phyloP scores from a whole-genome alignment of 2,113 vertebrate species.

The Tylochromis polylepis region DNA sequence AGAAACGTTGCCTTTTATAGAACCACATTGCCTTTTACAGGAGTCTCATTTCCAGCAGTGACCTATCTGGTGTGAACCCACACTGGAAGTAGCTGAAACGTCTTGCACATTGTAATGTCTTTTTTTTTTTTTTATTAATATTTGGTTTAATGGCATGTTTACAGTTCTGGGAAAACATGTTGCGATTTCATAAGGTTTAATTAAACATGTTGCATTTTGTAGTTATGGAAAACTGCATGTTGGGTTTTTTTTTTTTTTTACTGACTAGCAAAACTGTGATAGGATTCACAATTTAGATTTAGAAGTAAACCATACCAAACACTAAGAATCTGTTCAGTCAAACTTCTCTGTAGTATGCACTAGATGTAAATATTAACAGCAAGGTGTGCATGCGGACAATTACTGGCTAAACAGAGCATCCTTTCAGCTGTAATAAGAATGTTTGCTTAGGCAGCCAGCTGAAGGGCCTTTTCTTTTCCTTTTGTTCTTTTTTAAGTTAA shows the following conservation, averaged over 20 bases:
- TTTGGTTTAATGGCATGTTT: background rate
- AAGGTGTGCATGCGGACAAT: background rate
- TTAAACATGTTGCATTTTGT: background rate
- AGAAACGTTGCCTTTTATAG: slow-evolving; percentile 37
- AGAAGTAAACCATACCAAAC: background rate
- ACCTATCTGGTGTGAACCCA: background rate
- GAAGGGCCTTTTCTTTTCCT: background rate
- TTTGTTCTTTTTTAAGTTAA: background rate
- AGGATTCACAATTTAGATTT: background rate
- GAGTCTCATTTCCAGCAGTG: background rate
- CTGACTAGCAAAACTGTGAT: background rate
- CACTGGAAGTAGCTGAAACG: background rate
- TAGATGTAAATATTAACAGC: background rate
- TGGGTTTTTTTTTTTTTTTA: background rate
- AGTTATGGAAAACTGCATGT: too few species aligned
- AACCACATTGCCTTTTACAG: background rate
- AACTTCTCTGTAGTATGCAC: background rate
- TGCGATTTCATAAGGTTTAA: background rate
- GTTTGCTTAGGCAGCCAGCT: too few species aligned
- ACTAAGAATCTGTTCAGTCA: background rate
- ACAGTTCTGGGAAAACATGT: background rate
- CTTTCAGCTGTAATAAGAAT: background rate
- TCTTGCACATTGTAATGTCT: background rate
- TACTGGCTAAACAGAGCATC: background rate
- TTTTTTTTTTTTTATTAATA: rapidly evolving